Base-by-base conservation (phyloP, 2,797 vertebrate species). In the Cirrhinus mrigala region DNA sequence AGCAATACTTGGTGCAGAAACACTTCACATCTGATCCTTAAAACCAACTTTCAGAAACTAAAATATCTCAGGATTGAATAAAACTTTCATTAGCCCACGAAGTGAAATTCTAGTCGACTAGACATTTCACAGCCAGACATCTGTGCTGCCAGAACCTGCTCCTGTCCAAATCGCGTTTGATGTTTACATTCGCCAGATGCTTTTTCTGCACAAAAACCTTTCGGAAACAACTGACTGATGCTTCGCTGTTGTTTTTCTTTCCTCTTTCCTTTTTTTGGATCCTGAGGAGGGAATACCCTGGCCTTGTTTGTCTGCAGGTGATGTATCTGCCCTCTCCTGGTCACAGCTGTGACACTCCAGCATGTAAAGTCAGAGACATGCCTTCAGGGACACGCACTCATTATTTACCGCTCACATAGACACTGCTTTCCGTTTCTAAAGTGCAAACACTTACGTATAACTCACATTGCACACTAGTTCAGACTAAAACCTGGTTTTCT, bases 271-370 rank as follows among this genome's bases (percentile, higher is more conserved):
- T 20, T 20, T 71, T 56, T n/a, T 5, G 66, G 15, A 24, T 52
- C 9, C n/a, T 71, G 58, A 33, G 50, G 48, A 84, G 82, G 82
- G 82, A 84, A 84, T 84, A 77, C 82, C 75, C 83, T 9, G 82
- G n/a, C n/a, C 54, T 50, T 83, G 81, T 83, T 52, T 83, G 71
- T 83, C 84, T 78, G 64, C 85, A 84, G 81, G 88, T 90, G 80
- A 87, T 90, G 84, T 83, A 84, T 81, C 84, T 83, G 71, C 74
- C 84, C 87, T 89, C 86, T 85, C 87, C 69, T 89, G 89, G 73
- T 90, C 88, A 88, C 88, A 62, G 56, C 70, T 83, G 87, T 90
- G 91, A 91, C 91, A 92, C 86, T 90, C 90, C 79, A 87, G 22
- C 88, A 87, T 90, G 83, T 86, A 77, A 89, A 89, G 87, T 87